These are phyloP conservation scores for Cosmia pyralina DNA, from an alignment of 2,888 invertebrate genomes.

Conservation along the genomic window DNA sequence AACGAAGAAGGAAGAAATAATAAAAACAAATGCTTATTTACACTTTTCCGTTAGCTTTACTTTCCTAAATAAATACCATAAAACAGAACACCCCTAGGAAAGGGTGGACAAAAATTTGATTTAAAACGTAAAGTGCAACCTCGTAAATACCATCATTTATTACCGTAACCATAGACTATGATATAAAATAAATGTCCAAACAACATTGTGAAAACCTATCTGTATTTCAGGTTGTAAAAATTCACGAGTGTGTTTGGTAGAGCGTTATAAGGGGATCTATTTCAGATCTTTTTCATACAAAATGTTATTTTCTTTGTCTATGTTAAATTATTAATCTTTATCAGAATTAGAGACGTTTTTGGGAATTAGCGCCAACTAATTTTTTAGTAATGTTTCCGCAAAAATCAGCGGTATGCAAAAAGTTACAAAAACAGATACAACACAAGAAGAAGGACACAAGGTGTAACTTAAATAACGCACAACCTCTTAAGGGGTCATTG, in stretches of 20 bases:
- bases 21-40: constrained; percentile 1
- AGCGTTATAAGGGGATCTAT: constrained; percentile 62
- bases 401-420: not conserved
- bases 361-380: too few species aligned
- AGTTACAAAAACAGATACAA: not conserved
- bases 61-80: constrained; percentile 55
- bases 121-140: constrained; percentile 70
- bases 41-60: constrained; percentile 7
- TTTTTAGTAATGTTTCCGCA: not conserved
- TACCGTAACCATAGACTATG: constrained; percentile 67
- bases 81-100: constrained; percentile 54
- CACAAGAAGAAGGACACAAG: too few species aligned
- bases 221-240: constrained; percentile 71
- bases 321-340: not conserved
- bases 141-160: constrained; percentile 76
- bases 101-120: constrained; percentile 61
- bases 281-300: constrained; percentile 27
- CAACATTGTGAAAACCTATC: constrained; percentile 67
- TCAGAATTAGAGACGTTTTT: not conserved
- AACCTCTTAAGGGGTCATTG: too few species aligned
- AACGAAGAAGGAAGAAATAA: not conserved
- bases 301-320: not conserved
- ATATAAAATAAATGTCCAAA: constrained; percentile 75
- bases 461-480: too few species aligned
- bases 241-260: constrained; percentile 68